Base-by-base conservation (phyloP, 2,888 invertebrate genomes). In the Zonitis immaculata region DNA sequence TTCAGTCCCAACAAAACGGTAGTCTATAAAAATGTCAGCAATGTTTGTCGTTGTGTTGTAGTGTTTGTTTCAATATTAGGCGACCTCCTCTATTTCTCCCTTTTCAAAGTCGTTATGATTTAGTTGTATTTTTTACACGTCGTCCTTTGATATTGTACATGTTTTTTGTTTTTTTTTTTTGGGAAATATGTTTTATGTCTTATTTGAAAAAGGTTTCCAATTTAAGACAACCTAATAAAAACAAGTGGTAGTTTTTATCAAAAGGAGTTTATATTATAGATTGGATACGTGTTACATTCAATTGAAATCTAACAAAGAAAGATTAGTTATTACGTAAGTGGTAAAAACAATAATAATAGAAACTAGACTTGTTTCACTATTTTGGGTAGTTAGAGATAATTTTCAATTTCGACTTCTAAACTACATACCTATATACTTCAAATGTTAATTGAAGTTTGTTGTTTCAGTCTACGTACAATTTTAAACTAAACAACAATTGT, bases 381-480 rank as follows among this genome's bases (percentile, higher is more conserved):
- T n/a, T n/a, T n/a, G n/a, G n/a, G n/a, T n/a, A n/a, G n/a, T n/a
- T n/a, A n/a, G n/a, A n/a, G n/a, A n/a, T 56, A 56, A 56, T 56
- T 56, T 56, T 56, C 56, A 56, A 56, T 56, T 56, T 56, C 56
- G 56, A 49, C 56, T 56, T 30, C 52, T 49, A 54, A 47, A 57
- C 53, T 54, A 57, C 54, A 54, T 49, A 45, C 54, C n/a, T n/a
- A n/a, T n/a, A n/a, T n/a, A n/a, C n/a, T 57, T 57, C 54, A 57
- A 54, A 57, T 57, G 57, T 54, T 57, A 57, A 57, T 57, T 57
- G 54, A 48, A 49, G 48, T 47, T 35, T 57, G 54, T 51, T 57
- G 49, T 14, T 49, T 47, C 52, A 47, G 52, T 52, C 52, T 56
- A 32, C 49, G 35, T 42, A n/a, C n/a, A n/a, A n/a, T 22, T 22